phyloP scores from a whole-genome alignment of 2,797 vertebrate species.

The Chloroceryle inda region DNA sequence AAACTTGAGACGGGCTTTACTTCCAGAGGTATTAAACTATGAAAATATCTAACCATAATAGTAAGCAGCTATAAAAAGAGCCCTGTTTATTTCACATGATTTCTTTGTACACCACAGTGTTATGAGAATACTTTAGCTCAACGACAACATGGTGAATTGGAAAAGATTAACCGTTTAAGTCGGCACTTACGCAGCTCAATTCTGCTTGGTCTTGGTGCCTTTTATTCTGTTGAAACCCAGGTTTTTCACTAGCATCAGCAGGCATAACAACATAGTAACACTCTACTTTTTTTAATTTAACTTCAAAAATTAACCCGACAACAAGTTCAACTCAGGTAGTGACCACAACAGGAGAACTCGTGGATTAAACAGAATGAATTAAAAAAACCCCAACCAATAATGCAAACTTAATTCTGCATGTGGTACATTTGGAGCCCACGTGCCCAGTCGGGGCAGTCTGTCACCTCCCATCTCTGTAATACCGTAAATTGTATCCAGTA shows the following conservation, averaged over 20 bases:
- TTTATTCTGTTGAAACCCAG: neutral
- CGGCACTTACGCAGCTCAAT: neutral
- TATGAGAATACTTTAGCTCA: slow-evolving; percentile 57
- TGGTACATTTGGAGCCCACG: neutral
- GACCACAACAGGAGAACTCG: neutral
- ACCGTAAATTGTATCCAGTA: neutral
- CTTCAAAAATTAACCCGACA: neutral
- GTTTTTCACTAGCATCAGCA: neutral
- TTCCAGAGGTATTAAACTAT: slow-evolving; percentile 73
- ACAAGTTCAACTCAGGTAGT: neutral
- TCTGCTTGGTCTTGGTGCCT: neutral
- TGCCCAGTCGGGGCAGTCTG: neutral
- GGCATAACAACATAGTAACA: accelerated
- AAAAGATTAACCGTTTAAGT: slow-evolving; percentile 45
- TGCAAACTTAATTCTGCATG: neutral
- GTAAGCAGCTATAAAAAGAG: slow-evolving; percentile 73
- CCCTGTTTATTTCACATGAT: slow-evolving; percentile 70
- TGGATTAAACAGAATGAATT: neutral
- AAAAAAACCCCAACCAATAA: neutral
- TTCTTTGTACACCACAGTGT: slow-evolving; percentile 33
- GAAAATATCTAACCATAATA: slow-evolving; percentile 70
- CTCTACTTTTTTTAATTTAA: neutral
- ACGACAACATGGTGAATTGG: slow-evolving; percentile 40
- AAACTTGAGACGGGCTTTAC: slow-evolving; percentile 56
- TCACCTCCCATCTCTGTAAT: neutral